Evolutionary conservation across 2,888 invertebrate species (phyloP).

Genomic region (Molanna angustata): DNA sequence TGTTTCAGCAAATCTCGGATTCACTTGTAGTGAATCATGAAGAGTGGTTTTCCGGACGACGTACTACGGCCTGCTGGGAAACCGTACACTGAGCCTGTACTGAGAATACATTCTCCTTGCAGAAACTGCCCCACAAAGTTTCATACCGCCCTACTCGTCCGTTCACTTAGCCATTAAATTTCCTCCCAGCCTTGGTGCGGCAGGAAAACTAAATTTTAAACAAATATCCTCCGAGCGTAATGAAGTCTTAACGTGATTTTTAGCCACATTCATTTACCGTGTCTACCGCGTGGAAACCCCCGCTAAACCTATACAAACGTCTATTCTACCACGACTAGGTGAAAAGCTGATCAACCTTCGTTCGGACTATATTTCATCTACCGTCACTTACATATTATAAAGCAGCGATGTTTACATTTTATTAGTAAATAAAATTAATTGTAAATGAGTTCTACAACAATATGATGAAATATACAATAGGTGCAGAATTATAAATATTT

Average conservation of each 20-base stretch:
- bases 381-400: no score
- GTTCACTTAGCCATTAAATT: slow-evolving; percentile 31
- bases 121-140: neutral
- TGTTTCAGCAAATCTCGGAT: neutral
- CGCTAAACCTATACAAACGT: neutral
- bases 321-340: no score
- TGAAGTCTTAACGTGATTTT: slow-evolving; percentile 33
- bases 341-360: neutral
- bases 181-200: slow-evolving; percentile 23
- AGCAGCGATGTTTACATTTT: no score
- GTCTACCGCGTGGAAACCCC: slow-evolving; percentile 23
- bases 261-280: slow-evolving; percentile 32
- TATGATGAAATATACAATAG: no score
- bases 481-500: no score
- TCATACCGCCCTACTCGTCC: slow-evolving; percentile 7
- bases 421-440: no score
- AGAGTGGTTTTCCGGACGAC: neutral
- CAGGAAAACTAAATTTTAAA: slow-evolving; percentile 33
- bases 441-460: no score
- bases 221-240: slow-evolving; percentile 33
- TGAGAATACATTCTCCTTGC: neutral
- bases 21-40: neutral
- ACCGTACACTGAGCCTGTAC: neutral
- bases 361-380: no score
- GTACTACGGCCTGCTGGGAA: neutral